Evolutionary conservation across 2,888 invertebrate genomes (phyloP), one percentile per base, ranked within the genome.

Genomic region (Tachystola acroxantha): DNA sequence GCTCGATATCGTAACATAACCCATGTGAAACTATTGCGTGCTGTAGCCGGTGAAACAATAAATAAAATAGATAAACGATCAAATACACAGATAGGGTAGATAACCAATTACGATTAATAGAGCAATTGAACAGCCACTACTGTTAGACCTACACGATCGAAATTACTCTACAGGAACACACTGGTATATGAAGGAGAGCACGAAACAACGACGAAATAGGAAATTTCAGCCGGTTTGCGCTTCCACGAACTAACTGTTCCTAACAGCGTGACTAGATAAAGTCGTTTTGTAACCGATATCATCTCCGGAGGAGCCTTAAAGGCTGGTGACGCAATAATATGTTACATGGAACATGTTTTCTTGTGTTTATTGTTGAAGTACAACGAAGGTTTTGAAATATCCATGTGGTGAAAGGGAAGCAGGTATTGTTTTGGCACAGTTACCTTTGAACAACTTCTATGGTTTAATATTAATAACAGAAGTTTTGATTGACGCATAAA

Each of bases 211-310:
- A 45, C 48, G 48, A 59, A 58, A 65, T 59, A 56, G 54, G 47
- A 55, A 53, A 55, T 60, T 54, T 55, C 49, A 50, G 45, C 44
- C 36, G 44, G 53, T 50, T 56, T 53, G 53, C 62, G 61, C 64
- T 65, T 46, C 59, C 62, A 57, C 50, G 53, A 62, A 57, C 45
- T 68, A 69, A 69, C 69, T 66, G 65, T 69, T 56, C 52, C 47
- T 57, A 55, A 57, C 62, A 59, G 58, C 67, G 68, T 70, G 66
- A 66, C 65, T 61, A 58, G 65, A 66, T 68, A 66, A 60, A 68
- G 67, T 60, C 57, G 62, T 67, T 66, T 53, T 43, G 50, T 53
- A 41, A 49, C 46, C 50, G 69, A 66, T 69, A 66, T 50, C 57
- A 67, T 70, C 66, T 64, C 53, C 55, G 48, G 40, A 57, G 58